A percentile compares a stretch with the other conserved stretches of the same genome.
phyloP scores from a whole-genome alignment of 2,888 invertebrate genomes.

The Drosophila atripex region DNA sequence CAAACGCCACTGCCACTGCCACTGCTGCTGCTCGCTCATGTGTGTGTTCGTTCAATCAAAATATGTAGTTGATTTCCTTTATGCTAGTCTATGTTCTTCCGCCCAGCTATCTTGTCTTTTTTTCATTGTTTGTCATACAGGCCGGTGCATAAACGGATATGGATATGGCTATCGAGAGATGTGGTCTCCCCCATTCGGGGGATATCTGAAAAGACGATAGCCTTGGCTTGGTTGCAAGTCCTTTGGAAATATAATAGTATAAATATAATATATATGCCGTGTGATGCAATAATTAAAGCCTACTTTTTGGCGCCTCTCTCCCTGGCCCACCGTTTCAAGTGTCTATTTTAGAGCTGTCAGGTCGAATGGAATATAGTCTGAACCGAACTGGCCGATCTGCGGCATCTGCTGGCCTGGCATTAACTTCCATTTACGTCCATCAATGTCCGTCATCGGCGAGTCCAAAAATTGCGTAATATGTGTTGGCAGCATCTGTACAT shows the following conservation, averaged over 20 bases:
- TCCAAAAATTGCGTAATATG: slow-evolving; percentile 27
- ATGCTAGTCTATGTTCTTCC: slow-evolving; percentile 23
- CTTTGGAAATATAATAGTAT: neutral
- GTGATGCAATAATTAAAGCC: no score
- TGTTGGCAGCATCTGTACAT: slow-evolving; percentile 44
- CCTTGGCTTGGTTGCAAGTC: slow-evolving; percentile 3
- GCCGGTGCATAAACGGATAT: slow-evolving; percentile 11
- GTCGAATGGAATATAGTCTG: slow-evolving; percentile 10
- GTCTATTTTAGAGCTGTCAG: neutral
- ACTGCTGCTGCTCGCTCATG: slow-evolving; percentile 41
- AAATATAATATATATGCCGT: slow-evolving; percentile 9
- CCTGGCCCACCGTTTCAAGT: no score
- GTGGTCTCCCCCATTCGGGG: neutral
- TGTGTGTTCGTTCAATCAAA: slow-evolving; percentile 52
- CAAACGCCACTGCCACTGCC: slow-evolving; percentile 28
- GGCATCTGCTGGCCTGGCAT: slow-evolving; percentile 24
- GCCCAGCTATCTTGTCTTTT: neutral
- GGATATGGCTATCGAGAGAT: neutral
- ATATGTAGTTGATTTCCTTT: slow-evolving; percentile 54
- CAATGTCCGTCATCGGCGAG: slow-evolving; percentile 39
- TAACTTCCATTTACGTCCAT: slow-evolving; percentile 40
- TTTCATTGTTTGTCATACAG: neutral
- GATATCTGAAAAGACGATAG: slow-evolving; percentile 16
- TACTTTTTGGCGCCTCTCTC: no score
- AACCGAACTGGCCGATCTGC: slow-evolving; percentile 6